Evolutionary conservation across 2,888 invertebrate species (phyloP).

Genomic region (Drosophila histrio): DNA sequence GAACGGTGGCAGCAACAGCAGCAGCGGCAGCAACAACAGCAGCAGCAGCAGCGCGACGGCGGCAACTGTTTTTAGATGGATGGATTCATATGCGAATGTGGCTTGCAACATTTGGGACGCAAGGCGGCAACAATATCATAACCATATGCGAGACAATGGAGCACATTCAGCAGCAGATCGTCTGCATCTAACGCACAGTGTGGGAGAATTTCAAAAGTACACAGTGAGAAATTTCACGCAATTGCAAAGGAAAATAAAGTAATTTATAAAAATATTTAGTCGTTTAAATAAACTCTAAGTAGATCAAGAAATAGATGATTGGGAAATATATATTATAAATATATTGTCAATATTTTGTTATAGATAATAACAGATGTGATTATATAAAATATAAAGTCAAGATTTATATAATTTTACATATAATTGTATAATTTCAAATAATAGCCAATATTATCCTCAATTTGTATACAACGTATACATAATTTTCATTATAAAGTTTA

Average conservation of each 20-base stretch:
- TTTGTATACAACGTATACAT: no score
- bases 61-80: conserved; percentile 51
- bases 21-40: conserved; percentile 3
- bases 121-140: conserved; percentile 71
- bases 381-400: no score
- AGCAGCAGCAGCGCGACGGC: conserved; percentile 3
- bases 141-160: conserved; percentile 57
- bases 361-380: no score
- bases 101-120: conserved; percentile 34
- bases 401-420: no score
- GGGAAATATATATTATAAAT: no score
- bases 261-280: not conserved
- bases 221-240: conserved; percentile 16
- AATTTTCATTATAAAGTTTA: no score
- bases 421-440: no score
- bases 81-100: conserved; percentile 69
- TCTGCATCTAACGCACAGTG: conserved; percentile 31
- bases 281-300: no score
- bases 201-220: conserved; percentile 38
- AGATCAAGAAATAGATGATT: no score
- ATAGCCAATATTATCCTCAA: no score
- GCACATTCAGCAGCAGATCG: conserved; percentile 7
- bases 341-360: no score
- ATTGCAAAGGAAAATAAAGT: not conserved
- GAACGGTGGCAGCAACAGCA: conserved; percentile 22